phyloP scores from a whole-genome alignment of 1,140 invertebrate genomes.

The Eulimnadia texana region DNA sequence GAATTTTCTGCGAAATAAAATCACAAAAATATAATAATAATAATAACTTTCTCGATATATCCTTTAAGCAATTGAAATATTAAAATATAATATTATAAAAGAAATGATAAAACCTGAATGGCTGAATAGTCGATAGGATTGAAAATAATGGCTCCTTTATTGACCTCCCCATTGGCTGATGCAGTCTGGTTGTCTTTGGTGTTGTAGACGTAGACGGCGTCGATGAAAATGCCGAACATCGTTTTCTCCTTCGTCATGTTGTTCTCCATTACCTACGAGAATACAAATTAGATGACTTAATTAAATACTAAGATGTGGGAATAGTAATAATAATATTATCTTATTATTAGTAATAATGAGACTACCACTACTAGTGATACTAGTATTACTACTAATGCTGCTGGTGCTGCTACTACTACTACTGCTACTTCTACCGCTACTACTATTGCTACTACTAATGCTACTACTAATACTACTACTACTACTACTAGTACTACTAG shows the following conservation, averaged over 20 bases:
- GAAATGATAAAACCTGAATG: constrained; percentile 39
- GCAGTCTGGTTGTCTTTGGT: constrained; percentile 40
- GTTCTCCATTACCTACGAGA: constrained; percentile 28
- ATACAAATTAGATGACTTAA: constrained; percentile 27
- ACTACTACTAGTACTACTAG: no score
- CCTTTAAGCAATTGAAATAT: neutral
- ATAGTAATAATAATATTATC: neutral
- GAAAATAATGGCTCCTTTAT: constrained; percentile 29
- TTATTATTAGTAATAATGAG: no score
- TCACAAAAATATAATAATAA: neutral
- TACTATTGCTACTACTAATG: no score
- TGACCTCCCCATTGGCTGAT: constrained; percentile 26
- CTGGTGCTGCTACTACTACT: no score
- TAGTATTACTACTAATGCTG: no score
- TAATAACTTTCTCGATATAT: neutral
- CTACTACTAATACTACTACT: no score
- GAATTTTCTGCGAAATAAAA: constrained; percentile 49
- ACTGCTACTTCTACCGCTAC: no score
- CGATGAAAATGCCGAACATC: constrained; percentile 56
- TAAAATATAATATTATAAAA: constrained; percentile 24
- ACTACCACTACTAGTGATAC: no score
- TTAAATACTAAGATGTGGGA: neutral
- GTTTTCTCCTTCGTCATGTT: constrained; percentile 33
- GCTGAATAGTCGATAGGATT: constrained; percentile 52
- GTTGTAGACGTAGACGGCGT: constrained; percentile 50